Evolutionary conservation across 2,888 invertebrate species (phyloP).

Genomic region (Pollenia amentaria): DNA sequence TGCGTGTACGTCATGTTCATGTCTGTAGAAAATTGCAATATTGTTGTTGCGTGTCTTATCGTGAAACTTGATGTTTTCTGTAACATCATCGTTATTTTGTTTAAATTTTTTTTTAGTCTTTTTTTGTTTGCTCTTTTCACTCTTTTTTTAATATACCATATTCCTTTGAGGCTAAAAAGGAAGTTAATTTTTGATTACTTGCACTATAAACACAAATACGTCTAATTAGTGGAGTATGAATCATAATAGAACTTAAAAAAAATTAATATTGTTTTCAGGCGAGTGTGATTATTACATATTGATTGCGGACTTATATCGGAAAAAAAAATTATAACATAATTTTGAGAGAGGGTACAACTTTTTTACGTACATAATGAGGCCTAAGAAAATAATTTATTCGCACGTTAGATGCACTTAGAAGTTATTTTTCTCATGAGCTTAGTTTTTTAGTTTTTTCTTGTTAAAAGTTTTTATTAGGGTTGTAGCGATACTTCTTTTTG

Average conservation of each 20-base stretch:
- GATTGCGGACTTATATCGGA: too few relatives aligned
- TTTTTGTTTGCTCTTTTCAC: conserved; percentile 13
- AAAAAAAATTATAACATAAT: too few relatives aligned
- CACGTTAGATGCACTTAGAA: too few relatives aligned
- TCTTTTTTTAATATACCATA: conserved; percentile 8
- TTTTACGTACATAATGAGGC: too few relatives aligned
- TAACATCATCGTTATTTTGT: conserved; percentile 46
- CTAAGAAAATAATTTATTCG: too few relatives aligned
- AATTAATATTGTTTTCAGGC: not conserved
- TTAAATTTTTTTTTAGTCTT: conserved; percentile 26
- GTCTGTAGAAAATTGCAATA: conserved; percentile 62
- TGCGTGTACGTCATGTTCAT: conserved; percentile 25
- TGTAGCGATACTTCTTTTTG: too few relatives aligned
- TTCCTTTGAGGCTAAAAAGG: conserved; percentile 35
- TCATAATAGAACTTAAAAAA: conserved; percentile 1
- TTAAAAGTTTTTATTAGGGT: too few relatives aligned
- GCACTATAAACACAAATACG: conserved; percentile 45
- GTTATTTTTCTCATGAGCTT: too few relatives aligned
- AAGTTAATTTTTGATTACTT: conserved; percentile 50
- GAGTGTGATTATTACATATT: not conserved
- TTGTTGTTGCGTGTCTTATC: conserved; percentile 73
- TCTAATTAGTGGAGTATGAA: conserved; percentile 45
- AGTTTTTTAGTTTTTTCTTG: too few relatives aligned
- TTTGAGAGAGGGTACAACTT: too few relatives aligned
- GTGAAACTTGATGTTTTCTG: conserved; percentile 43